phyloP scores from a whole-genome alignment of 1,140 invertebrate species.

The Venustaconcha ellipsiformis region DNA sequence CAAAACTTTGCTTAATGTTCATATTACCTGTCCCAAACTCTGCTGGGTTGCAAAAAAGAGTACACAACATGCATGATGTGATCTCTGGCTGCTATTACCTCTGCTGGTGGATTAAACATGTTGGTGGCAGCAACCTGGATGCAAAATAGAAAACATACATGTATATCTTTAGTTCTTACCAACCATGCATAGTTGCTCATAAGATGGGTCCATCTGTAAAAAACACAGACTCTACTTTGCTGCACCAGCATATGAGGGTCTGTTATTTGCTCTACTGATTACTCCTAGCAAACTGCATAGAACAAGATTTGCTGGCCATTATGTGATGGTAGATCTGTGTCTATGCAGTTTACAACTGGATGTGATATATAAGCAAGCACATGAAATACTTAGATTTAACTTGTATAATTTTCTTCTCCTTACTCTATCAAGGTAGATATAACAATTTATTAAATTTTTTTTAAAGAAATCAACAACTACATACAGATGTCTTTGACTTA shows the following conservation, averaged over 20 bases:
- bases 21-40: conserved; percentile 64
- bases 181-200: not conserved
- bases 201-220: not conserved
- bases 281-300: not conserved
- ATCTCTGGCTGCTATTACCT: conserved; percentile 66
- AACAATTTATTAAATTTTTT: no score
- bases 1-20: no score
- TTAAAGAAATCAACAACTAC: no score
- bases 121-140: conserved; percentile 64
- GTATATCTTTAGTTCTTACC: not conserved
- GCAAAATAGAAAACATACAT: conserved; percentile 4
- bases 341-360: not conserved
- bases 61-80: conserved; percentile 69
- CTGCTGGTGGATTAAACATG: conserved; percentile 64
- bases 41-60: conserved; percentile 64
- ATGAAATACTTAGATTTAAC: not conserved
- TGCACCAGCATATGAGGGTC: no score
- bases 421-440: no score
- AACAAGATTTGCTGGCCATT: not conserved
- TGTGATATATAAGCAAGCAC: not conserved
- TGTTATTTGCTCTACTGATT: no score
- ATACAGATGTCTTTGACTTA: no score
- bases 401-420: no score
- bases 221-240: not conserved
- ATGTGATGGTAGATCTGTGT: no score